These are phyloP conservation scores for Ferrisia virgata DNA, from an alignment of 2,888 invertebrate species.

Conservation along the genomic window DNA sequence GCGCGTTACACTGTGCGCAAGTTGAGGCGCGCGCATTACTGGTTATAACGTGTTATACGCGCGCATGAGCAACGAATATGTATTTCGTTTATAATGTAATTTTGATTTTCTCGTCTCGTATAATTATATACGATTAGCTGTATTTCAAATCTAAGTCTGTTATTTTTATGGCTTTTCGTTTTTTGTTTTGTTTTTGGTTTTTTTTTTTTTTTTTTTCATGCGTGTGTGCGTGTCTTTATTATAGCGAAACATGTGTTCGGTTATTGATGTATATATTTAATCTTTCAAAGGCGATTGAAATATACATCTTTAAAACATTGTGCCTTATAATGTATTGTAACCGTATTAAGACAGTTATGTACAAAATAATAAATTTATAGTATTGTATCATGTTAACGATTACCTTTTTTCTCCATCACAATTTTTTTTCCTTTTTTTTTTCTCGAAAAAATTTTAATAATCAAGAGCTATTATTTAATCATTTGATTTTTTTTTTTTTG, in stretches of 20 bases:
- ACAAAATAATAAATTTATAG: conserved; percentile 34
- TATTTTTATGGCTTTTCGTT: conserved; percentile 37
- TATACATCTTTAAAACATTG: conserved; percentile 28
- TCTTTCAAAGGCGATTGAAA: neutral
- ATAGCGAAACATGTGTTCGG: conserved; percentile 43
- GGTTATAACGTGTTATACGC: too few relatives aligned
- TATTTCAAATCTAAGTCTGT: conserved; percentile 11
- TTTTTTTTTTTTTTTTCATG: too few relatives aligned
- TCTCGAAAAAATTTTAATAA: neutral
- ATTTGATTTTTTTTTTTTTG: neutral
- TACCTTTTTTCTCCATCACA: neutral
- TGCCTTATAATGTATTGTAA: conserved; percentile 39
- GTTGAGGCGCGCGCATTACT: neutral
- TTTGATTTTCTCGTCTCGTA: neutral
- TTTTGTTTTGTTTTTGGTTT: too few relatives aligned
- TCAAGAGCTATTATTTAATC: conserved; percentile 18
- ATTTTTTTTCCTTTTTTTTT: neutral
- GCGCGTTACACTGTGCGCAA: neutral
- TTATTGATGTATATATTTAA: conserved; percentile 34
- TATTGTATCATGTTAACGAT: neutral
- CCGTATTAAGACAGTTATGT: conserved; percentile 39
- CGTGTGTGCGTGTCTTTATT: neutral
- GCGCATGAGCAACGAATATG: neutral
- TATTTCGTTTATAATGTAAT: neutral
- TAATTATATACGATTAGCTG: neutral